A percentile compares a stretch with the other conserved stretches of the same genome.
Conservation (phyloP, 2,888 invertebrate genomes). For the Hirtodrosophila duncani region DNA sequence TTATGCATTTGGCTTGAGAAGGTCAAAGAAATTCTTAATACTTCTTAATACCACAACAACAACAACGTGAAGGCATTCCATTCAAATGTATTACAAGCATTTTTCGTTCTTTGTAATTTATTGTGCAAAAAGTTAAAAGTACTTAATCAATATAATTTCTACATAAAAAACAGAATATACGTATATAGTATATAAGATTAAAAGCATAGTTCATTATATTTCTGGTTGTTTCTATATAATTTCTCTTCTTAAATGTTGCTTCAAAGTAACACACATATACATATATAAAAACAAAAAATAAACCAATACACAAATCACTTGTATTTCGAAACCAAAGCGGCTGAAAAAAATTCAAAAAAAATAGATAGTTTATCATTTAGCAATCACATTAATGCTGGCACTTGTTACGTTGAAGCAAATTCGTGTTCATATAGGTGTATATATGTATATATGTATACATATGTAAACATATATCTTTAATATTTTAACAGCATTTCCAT, state of each 20-base stretch:
- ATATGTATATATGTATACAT: too few species aligned
- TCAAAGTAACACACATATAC: slow-evolving; percentile 48
- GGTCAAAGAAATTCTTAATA: too few species aligned
- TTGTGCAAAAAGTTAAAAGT: slow-evolving; percentile 65
- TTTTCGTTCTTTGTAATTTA: slow-evolving; percentile 56
- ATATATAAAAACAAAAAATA: slow-evolving; percentile 11
- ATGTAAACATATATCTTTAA: slow-evolving; percentile 9
- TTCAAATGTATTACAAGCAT: slow-evolving; percentile 56
- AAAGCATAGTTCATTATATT: slow-evolving; percentile 49
- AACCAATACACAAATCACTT: slow-evolving; percentile 7
- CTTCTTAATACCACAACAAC: too few species aligned
- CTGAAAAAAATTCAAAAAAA: slow-evolving; percentile 44
- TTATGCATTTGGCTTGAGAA: too few species aligned
- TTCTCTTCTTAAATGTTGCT: slow-evolving; percentile 44
- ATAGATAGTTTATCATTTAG: slow-evolving; percentile 46
- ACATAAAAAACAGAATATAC: slow-evolving; percentile 57
- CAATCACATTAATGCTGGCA: slow-evolving; percentile 71
- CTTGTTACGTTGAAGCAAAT: slow-evolving; percentile 68
- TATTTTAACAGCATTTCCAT: slow-evolving; percentile 46
- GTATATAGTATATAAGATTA: too few species aligned
- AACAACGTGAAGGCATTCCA: background rate
- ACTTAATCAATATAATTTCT: slow-evolving; percentile 57
- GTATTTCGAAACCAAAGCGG: slow-evolving; percentile 19
- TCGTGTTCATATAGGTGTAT: slow-evolving; percentile 19
- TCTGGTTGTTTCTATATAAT: slow-evolving; percentile 19